phyloP scores from a whole-genome alignment of 2,888 invertebrate genomes.

The Notodonta dromedarius region DNA sequence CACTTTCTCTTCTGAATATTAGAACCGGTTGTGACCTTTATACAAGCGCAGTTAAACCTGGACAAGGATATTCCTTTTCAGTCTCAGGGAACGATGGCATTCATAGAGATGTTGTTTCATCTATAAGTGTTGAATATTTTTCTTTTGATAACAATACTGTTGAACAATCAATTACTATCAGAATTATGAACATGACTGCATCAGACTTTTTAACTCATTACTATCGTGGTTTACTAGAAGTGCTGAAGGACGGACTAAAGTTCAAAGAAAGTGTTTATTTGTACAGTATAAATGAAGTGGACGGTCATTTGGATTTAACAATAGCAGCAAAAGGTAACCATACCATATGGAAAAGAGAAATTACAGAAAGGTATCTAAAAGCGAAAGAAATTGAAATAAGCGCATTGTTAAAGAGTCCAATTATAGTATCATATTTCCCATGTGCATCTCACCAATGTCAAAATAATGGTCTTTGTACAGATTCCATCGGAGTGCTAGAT shows the following conservation, averaged over 20 bases:
- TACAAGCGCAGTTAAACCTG: constrained; percentile 88
- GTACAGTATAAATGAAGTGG: constrained; percentile 89
- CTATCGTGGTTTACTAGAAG: constrained; percentile 89
- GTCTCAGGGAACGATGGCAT: constrained; percentile 95
- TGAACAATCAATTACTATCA: constrained; percentile 91
- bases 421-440: constrained; percentile 90
- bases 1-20: constrained; percentile 87
- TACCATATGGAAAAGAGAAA: constrained; percentile 86
- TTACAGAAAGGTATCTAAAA: constrained; percentile 86
- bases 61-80: constrained; percentile 90
- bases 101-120: constrained; percentile 94
- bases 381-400: constrained; percentile 87
- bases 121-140: constrained; percentile 92
- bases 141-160: constrained; percentile 92
- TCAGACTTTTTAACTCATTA: constrained; percentile 90
- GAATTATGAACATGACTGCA: constrained; percentile 89
- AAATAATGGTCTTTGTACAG: constrained; percentile 91
- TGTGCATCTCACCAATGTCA: constrained; percentile 89
- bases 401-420: constrained; percentile 85
- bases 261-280: constrained; percentile 86
- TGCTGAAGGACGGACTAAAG: constrained; percentile 87
- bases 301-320: constrained; percentile 87
- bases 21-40: constrained; percentile 92
- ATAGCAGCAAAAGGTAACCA: constrained; percentile 86
- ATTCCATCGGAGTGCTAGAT: constrained; percentile 87